These are phyloP conservation scores for Podabrus alpinus DNA, from an alignment of 2,888 invertebrate species.

Conservation along the genomic window DNA sequence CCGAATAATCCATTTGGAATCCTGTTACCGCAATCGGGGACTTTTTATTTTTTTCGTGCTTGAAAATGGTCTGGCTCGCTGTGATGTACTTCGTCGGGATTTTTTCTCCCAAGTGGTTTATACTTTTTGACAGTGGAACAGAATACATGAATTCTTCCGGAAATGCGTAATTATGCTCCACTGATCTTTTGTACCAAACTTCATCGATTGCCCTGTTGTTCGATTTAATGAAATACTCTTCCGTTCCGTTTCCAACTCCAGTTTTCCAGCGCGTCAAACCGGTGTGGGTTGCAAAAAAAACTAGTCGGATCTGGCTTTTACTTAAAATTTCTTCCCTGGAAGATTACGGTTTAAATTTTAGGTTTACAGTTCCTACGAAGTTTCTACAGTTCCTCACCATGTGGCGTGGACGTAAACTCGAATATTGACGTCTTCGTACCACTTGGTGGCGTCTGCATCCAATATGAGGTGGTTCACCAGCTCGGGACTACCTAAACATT, in stretches of 20 bases:
- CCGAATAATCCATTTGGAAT: slow-evolving; percentile 80
- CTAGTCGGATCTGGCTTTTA: slow-evolving; percentile 76
- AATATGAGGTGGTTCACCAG: slow-evolving; percentile 41
- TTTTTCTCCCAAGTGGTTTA: background rate
- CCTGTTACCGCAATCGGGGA: slow-evolving; percentile 73
- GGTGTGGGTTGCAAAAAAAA: slow-evolving; percentile 87
- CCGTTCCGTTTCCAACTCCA: slow-evolving; percentile 3
- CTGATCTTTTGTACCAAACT: slow-evolving; percentile 85
- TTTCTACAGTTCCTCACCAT: slow-evolving; percentile 1
- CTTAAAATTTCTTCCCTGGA: slow-evolving; percentile 76
- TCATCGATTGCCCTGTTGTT: slow-evolving; percentile 82
- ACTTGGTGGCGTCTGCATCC: slow-evolving; percentile 47
- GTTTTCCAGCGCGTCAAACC: slow-evolving; percentile 84
- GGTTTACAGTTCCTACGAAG: background rate
- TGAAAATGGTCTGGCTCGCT: slow-evolving; percentile 82
- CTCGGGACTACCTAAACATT: slow-evolving; percentile 14
- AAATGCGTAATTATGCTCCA: slow-evolving; percentile 79
- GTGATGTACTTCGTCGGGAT: slow-evolving; percentile 62
- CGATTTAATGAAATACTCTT: slow-evolving; percentile 65
- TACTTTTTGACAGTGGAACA: slow-evolving; percentile 64
- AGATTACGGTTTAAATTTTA: slow-evolving; percentile 2
- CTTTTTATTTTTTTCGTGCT: slow-evolving; percentile 59
- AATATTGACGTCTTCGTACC: slow-evolving; percentile 42
- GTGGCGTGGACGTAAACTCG: background rate
- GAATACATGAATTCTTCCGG: slow-evolving; percentile 79